These are phyloP conservation scores for Syndactyla subalaris DNA, from an alignment of 2,797 vertebrate genomes.

Conservation along the genomic window DNA sequence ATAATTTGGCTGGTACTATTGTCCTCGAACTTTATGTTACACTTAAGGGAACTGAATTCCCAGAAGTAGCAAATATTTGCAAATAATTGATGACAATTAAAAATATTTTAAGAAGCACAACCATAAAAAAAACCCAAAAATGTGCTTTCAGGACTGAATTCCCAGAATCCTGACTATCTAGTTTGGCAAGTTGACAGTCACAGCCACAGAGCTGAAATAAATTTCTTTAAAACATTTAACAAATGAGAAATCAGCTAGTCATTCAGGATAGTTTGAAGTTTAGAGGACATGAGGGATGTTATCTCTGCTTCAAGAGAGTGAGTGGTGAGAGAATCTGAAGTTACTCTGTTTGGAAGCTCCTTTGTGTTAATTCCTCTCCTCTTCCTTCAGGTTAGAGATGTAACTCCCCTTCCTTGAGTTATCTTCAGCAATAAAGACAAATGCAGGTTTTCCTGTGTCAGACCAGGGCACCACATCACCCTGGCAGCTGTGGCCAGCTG, in stretches of 20 bases:
- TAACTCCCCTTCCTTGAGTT: neutral
- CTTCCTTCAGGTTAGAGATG: neutral
- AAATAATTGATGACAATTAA: neutral
- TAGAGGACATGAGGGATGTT: rapidly evolving
- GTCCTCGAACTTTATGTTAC: neutral
- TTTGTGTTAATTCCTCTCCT: neutral
- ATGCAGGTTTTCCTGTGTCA: neutral
- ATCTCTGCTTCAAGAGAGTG: neutral
- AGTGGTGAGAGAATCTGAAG: neutral
- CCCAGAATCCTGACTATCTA: neutral
- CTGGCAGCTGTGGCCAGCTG: neutral
- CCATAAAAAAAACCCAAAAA: neutral
- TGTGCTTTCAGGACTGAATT: neutral
- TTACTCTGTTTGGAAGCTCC: neutral
- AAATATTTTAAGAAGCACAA: neutral
- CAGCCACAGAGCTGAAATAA: neutral
- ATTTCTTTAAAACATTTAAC: neutral
- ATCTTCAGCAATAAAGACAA: neutral
- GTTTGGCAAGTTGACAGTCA: neutral
- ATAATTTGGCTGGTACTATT: neutral
- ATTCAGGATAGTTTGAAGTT: neutral
- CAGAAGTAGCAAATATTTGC: neutral
- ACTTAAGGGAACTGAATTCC: neutral
- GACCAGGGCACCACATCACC: neutral
- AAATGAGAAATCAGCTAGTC: neutral